Conservation (phyloP, 1,140 invertebrate species). For the Rhizoglyphus robini region DNA sequence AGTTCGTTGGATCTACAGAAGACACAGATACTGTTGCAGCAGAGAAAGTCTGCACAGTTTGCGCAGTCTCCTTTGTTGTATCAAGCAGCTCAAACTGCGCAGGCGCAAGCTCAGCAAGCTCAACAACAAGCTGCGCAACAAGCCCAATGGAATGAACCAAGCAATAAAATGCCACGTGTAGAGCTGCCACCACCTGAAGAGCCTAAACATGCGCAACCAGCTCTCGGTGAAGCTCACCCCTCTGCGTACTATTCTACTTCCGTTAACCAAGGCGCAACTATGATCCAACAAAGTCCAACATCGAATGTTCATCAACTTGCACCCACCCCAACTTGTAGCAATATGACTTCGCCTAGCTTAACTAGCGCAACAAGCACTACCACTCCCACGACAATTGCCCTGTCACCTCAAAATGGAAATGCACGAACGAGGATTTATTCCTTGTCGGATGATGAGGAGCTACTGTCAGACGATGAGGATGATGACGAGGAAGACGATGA, state of each 20-base stretch:
- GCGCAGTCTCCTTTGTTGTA: background rate
- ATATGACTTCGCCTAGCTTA: background rate
- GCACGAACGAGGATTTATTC: background rate
- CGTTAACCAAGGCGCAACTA: too few relatives aligned
- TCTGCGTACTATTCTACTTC: too few relatives aligned
- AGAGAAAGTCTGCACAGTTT: background rate
- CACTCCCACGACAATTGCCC: background rate
- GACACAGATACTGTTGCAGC: background rate
- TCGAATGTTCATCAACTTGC: background rate
- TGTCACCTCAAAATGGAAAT: background rate
- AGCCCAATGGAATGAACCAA: background rate
- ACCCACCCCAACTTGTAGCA: background rate
- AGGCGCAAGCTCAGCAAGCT: background rate
- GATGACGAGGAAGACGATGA: constrained; percentile 14
- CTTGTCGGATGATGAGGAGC: constrained; percentile 9
- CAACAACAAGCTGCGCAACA: background rate
- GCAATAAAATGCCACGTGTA: background rate
- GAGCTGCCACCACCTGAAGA: background rate
- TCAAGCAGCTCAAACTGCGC: background rate
- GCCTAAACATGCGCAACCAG: background rate
- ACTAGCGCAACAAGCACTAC: background rate
- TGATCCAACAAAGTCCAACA: background rate
- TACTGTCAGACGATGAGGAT: background rate
- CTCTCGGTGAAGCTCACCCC: background rate
- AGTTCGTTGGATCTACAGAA: background rate